phyloP scores from a whole-genome alignment of 2,797 vertebrate genomes.

The Myotis planiceps region DNA sequence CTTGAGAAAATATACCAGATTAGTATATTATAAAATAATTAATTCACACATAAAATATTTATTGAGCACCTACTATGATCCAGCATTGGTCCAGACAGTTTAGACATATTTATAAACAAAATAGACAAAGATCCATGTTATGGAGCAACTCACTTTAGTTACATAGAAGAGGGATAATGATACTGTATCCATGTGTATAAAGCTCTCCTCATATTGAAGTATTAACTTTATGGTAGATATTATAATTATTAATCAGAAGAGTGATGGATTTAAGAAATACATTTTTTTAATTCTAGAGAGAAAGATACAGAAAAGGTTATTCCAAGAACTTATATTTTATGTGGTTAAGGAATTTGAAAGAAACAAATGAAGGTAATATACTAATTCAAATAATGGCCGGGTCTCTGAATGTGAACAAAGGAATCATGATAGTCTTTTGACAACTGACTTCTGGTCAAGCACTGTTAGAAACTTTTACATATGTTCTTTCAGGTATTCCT shows the following conservation, averaged over 20 bases:
- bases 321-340: neutral
- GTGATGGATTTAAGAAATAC: neutral
- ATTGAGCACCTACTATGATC: neutral
- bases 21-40: constrained; percentile 17
- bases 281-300: neutral
- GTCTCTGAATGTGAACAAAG: neutral
- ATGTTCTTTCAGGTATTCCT: neutral
- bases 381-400: neutral
- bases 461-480: neutral
- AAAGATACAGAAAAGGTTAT: neutral
- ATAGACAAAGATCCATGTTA: neutral
- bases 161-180: neutral
- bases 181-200: neutral
- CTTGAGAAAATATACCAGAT: constrained; percentile 47
- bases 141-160: neutral
- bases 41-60: constrained; percentile 6
- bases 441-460: neutral
- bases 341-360: neutral
- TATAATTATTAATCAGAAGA: neutral
- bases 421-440: neutral
- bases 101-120: neutral
- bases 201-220: neutral
- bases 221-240: neutral
- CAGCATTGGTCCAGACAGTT: neutral
- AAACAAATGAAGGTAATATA: neutral